Evolutionary conservation across 1,140 invertebrate species (phyloP), one percentile per base, ranked within the genome.

Genomic region (Leucophenga varia): DNA sequence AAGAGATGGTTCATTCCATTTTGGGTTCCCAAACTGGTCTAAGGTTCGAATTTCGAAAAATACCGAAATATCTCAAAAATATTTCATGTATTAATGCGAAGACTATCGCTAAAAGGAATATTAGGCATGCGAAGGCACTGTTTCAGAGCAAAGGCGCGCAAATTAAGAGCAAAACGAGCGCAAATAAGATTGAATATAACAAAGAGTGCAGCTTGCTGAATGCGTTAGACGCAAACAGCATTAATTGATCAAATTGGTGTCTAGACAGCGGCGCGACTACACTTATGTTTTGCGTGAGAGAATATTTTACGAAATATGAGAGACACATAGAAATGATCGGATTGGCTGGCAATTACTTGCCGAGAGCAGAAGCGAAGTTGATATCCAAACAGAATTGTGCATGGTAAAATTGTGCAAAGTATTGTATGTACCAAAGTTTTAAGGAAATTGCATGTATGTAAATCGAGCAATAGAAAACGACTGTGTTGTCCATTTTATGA

Each of bases 401-500:
- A 35, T 32, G 2, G 2, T 48, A 21, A 3, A 12, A 2, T 9
- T 41, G n/a, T 10, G 7, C 7, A n/a, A 47, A 30, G 36, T 39
- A 5, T n/a, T 47, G 3, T 39, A 39, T 39, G 44, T 39, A 7
- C 44, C 37, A 3, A 13, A 31, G 7, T n/a, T 38, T 25, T 32
- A 14, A 3, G 44, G 17, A 17, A 47, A 39, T 12, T 47, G 38
- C 22, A 44, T 44, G 32, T 36, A 31, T 0, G 32, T 44, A 6
- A 36, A 31, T 9, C 14, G 34, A 34, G 10, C 43, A 2, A 22
- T 36, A 9, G 20, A 16, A 25, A 45, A 25, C 40, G 12, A 34
- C 30, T 13, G 35, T 43, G 42, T 13, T 31, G 7, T 34, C 21
- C 30, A 43, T 34, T 13, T 13, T 43, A 17, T 32, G 22, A 12